Conservation (phyloP, 2,113 vertebrate genomes). For the Electrona antarctica region DNA sequence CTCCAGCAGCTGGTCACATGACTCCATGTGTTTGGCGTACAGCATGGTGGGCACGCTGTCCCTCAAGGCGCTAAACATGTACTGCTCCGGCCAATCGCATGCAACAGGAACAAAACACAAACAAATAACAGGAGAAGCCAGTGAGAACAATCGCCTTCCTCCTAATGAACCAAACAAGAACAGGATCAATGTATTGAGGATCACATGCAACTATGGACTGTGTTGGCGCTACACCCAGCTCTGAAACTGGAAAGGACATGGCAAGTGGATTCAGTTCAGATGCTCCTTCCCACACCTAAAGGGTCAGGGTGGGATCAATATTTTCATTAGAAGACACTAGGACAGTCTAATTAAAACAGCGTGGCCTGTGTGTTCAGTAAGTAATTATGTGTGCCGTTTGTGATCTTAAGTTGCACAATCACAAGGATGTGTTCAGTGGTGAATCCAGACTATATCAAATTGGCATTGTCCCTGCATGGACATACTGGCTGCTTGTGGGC, state of each 20-base stretch:
- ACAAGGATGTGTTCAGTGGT: too few relatives aligned
- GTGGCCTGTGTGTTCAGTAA: too few relatives aligned
- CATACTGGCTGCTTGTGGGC: too few relatives aligned
- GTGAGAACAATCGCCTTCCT: not conserved
- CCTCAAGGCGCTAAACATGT: conserved; percentile 96
- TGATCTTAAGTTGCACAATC: too few relatives aligned
- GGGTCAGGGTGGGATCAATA: too few relatives aligned
- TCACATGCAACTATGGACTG: not conserved
- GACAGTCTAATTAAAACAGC: too few relatives aligned
- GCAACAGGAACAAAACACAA: not conserved
- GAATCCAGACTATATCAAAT: too few relatives aligned
- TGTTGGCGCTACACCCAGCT: not conserved
- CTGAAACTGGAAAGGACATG: not conserved
- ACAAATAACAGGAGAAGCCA: conserved; percentile 4
- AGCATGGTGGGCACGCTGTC: conserved; percentile 94
- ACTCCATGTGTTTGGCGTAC: conserved; percentile 91
- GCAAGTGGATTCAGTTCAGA: not conserved
- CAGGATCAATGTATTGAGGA: too few relatives aligned
- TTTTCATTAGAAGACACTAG: too few relatives aligned
- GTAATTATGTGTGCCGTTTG: too few relatives aligned
- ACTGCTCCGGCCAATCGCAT: conserved; percentile 77
- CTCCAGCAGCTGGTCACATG: conserved; percentile 87
- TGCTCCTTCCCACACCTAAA: not conserved
- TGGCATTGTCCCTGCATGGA: too few relatives aligned
- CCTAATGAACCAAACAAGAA: too few relatives aligned